These are phyloP conservation scores for Amphiura filiformis DNA, from an alignment of 35 echinoderm and acorn worm species.

Conservation along the genomic window DNA sequence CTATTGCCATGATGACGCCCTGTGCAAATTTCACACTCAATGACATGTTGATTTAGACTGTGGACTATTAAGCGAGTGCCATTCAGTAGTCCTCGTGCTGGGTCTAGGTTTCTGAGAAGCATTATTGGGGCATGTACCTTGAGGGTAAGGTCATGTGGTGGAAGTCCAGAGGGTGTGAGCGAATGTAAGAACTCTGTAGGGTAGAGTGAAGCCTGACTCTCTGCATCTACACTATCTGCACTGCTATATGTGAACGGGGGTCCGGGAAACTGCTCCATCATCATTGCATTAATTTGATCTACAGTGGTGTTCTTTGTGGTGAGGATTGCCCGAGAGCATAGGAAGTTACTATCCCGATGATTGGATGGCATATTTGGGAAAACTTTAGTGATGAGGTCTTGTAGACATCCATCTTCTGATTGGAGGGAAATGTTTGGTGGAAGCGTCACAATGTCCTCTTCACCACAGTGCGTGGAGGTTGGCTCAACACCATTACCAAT, in stretches of 20 bases:
- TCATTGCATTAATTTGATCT: conserved; percentile 6
- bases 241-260: conserved; percentile 5
- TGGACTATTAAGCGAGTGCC: neutral
- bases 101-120: conserved; percentile 33
- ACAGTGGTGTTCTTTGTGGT: conserved; percentile 16
- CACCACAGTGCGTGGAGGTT: neutral
- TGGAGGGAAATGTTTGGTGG: neutral
- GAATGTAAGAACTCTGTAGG: conserved; percentile 38
- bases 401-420: neutral
- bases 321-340: conserved; percentile 19
- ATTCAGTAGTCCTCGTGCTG: conserved; percentile 17
- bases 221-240: conserved; percentile 7
- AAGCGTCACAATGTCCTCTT: neutral
- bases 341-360: neutral
- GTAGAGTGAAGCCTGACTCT: neutral
- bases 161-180: conserved; percentile 30
- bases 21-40: too few species aligned
- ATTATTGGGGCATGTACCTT: conserved; percentile 15
- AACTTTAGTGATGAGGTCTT: neutral
- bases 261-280: neutral
- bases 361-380: neutral
- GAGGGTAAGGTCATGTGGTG: conserved; percentile 3
- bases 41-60: neutral
- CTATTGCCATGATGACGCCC: too few species aligned
- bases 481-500: conserved; percentile 9